A percentile compares a stretch with the other conserved stretches of the same genome.
Evolutionary conservation across 2,113 vertebrate genomes (phyloP).

Genomic region (Leucoraja erinaceus): DNA sequence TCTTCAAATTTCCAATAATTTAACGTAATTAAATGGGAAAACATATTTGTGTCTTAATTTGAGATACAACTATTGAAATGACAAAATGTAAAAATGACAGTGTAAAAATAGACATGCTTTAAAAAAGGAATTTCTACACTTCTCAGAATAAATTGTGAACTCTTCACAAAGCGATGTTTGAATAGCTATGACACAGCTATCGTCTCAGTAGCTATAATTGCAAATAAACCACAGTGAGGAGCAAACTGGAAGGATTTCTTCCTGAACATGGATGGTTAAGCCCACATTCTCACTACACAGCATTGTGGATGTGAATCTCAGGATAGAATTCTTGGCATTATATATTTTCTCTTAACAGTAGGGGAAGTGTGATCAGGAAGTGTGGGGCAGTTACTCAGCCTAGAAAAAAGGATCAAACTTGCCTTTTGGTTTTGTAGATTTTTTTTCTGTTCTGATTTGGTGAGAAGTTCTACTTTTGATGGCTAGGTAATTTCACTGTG

Average conservation of each 20-base stretch:
- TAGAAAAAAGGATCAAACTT: not conserved
- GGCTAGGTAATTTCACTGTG: not conserved
- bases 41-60: not conserved
- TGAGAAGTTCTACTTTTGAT: not conserved
- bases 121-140: not conserved
- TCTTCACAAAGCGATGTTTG: not conserved
- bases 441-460: constrained; percentile 14
- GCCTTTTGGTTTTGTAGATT: not conserved
- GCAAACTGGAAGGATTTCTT: not conserved
- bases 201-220: not conserved
- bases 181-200: not conserved
- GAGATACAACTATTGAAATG: not conserved
- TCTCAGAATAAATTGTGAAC: not conserved
- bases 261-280: not conserved
- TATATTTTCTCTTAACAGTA: constrained; percentile 4
- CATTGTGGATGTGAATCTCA: not conserved
- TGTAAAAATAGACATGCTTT: not conserved
- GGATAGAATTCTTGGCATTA: not conserved
- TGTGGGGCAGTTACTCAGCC: not conserved
- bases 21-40: not conserved
- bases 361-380: not conserved
- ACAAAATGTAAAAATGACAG: not conserved
- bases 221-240: not conserved
- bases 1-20: not conserved
- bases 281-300: not conserved